Base-by-base conservation (phyloP, 2,888 invertebrate species). In the Drosophila meridiana region DNA sequence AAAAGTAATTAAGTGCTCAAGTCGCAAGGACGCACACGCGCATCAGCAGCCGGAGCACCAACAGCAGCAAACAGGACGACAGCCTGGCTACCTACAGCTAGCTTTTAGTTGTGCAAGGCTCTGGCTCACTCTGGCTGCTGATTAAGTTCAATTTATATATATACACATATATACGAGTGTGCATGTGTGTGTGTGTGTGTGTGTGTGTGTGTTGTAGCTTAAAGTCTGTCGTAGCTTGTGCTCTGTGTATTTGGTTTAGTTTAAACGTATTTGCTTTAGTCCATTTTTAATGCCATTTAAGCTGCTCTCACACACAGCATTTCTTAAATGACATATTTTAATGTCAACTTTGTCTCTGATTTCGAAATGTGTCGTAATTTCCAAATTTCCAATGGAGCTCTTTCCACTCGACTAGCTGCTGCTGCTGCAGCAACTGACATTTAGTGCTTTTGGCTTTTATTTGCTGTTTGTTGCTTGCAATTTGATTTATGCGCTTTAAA, bases 1-100 rank as follows among this genome's bases (percentile, higher is more conserved):
- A 82, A 88, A 90, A 86, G 90, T 90, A 87, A 87, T 87, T 87
- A 87, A 87, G 89, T 80, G 89, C 87, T 87, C 82, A 88, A 86
- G 79, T 83, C 73, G 65, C 76, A 68, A 74, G 74, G 62, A 75
- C 50, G 65, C 45, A 70, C 8, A 64, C 67, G 68, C 38, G 28
- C 52, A 61, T 36, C 48, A 42, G 14, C 20, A 14, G n/a, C 9
- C 20, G 20, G 20, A 20, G 20, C 20, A 42, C 14, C 50, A 65
- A 40, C 55, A 42, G 20, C 8, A 36, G 28, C n/a, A 14, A 45
- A 20, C 58, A 69, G 70, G 38, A 69, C 38, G 70, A 28, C 70
- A 59, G 52, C 20, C 52, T n/a, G 48, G 36, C 56, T 43, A 57
- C 60, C 34, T 59, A 55, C 56, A 65, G 50, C 30, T 47, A 58